phyloP scores from a whole-genome alignment of 2,888 invertebrate species.

The Acleris literana region DNA sequence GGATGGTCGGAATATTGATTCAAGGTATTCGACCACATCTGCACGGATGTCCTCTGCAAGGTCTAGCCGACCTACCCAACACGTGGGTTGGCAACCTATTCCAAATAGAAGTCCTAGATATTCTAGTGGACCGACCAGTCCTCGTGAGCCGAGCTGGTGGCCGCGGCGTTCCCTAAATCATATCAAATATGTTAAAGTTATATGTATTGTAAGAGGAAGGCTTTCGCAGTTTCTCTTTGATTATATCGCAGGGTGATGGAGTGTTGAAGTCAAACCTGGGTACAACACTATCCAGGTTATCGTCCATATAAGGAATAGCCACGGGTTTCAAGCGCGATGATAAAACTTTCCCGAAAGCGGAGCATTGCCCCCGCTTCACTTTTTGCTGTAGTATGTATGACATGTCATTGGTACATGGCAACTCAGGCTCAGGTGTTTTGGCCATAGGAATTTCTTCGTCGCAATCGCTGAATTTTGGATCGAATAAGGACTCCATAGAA shows the following conservation, averaged over 20 bases:
- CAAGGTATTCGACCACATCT: no score
- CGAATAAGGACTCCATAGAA: constrained; percentile 61
- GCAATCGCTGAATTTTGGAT: constrained; percentile 49
- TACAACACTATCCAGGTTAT: constrained; percentile 49
- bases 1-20: no score
- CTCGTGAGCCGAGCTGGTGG: background rate
- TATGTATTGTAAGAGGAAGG: constrained; percentile 42
- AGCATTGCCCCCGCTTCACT: constrained; percentile 56
- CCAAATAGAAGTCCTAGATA: background rate
- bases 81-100: no score
- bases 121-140: background rate
- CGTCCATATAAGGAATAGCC: constrained; percentile 61
- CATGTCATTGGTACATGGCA: constrained; percentile 64
- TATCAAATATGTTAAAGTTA: constrained; percentile 29
- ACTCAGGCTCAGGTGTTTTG: constrained; percentile 44
- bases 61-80: background rate
- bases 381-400: constrained; percentile 60
- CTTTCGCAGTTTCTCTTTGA: constrained; percentile 56
- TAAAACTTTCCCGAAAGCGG: constrained; percentile 67
- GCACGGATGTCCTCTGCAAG: background rate
- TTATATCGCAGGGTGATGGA: constrained; percentile 68
- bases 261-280: constrained; percentile 63
- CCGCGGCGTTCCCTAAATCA: constrained; percentile 11
- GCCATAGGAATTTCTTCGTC: constrained; percentile 40
- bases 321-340: constrained; percentile 56